phyloP scores from a whole-genome alignment of 2,888 invertebrate genomes.

The Drosophila robusta region DNA sequence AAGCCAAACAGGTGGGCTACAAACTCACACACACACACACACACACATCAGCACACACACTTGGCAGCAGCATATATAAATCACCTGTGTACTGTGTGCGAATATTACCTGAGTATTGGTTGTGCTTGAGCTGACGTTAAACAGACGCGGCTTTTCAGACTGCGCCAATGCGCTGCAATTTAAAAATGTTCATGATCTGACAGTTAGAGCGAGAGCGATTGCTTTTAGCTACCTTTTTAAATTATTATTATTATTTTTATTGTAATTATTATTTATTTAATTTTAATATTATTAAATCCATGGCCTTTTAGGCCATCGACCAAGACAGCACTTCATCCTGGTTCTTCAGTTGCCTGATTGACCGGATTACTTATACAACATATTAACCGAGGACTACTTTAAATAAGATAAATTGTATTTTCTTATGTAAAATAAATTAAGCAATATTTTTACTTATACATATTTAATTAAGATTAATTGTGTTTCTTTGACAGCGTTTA shows the following conservation, averaged over 20 bases:
- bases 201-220: no score
- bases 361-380: no score
- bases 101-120: constrained; percentile 25
- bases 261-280: background rate
- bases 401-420: background rate
- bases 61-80: constrained; percentile 29
- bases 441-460: background rate
- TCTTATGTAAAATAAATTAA: background rate
- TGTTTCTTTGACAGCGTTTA: no score
- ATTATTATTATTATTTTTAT: background rate
- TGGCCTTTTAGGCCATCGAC: no score
- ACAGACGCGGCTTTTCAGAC: constrained; percentile 17
- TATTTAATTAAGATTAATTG: no score
- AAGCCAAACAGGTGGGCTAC: constrained; percentile 68
- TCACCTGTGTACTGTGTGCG: constrained; percentile 33
- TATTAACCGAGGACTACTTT: no score
- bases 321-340: no score
- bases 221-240: background rate
- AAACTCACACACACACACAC: constrained; percentile 19
- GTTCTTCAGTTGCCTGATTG: no score
- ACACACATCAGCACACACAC: constrained; percentile 14
- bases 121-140: constrained; percentile 37
- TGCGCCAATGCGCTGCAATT: constrained; percentile 22
- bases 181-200: no score
- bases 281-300: no score